Percentiles rank a stretch among this genome's conserved stretches.
Conservation (phyloP, 2,888 invertebrate species). For the Odontothrips loti region DNA sequence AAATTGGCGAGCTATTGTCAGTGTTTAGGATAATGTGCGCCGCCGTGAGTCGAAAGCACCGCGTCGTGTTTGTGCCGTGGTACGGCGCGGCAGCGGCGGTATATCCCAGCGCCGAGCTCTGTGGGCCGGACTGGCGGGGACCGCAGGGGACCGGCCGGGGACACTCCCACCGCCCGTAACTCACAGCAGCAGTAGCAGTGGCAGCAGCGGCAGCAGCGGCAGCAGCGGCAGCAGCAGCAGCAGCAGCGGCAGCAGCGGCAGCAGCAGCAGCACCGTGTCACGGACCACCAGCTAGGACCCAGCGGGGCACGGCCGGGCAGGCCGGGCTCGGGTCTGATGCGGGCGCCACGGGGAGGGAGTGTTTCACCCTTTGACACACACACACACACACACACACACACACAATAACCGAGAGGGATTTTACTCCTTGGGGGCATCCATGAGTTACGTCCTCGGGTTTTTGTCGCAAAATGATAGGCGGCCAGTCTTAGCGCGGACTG, state of each 20-base stretch:
- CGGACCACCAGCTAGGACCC: conserved; percentile 3
- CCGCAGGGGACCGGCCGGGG: no score
- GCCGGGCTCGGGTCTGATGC: neutral
- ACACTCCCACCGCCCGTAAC: conserved; percentile 27
- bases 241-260: conserved; percentile 1
- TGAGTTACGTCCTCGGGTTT: no score
- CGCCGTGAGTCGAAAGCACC: neutral
- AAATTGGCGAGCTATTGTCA: conserved; percentile 22
- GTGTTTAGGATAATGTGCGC: conserved; percentile 23
- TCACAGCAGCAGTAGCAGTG: neutral
- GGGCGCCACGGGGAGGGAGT: neutral
- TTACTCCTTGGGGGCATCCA: no score
- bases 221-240: neutral
- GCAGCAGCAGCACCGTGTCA: conserved; percentile 1
- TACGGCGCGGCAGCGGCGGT: neutral
- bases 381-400: neutral
- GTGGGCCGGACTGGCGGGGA: no score
- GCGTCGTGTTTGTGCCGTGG: neutral
- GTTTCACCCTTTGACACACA: neutral
- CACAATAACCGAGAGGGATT: no score
- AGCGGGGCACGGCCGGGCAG: neutral
- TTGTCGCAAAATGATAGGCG: no score
- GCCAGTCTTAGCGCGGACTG: neutral
- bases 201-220: conserved; percentile 5
- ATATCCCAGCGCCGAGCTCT: neutral